Evolutionary conservation across 2,888 invertebrate species (phyloP).

Genomic region (Ryuthela nishihirai): DNA sequence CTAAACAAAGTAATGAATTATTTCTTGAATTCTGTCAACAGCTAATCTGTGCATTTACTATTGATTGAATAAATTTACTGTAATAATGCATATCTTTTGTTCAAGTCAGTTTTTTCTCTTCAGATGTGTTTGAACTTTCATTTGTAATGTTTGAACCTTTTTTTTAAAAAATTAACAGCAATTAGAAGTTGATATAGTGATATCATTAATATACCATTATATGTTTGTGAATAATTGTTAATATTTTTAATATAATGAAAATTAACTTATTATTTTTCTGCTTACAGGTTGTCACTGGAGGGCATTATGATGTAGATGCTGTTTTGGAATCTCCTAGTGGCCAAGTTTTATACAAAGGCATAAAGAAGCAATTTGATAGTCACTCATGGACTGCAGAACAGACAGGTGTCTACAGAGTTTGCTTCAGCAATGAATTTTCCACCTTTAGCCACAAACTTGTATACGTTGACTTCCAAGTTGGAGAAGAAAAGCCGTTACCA

Average conservation of each 20-base stretch:
- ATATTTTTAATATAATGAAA: neutral
- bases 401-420: conserved; percentile 75
- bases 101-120: too few species aligned
- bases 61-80: too few species aligned
- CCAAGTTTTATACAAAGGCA: conserved; percentile 82
- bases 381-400: conserved; percentile 74
- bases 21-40: too few species aligned
- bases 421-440: conserved; percentile 99
- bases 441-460: conserved; percentile 98
- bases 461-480: conserved; percentile 96
- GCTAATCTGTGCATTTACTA: too few species aligned
- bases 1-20: too few species aligned
- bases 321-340: conserved; percentile 80
- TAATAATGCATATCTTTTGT: too few species aligned
- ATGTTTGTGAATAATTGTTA: neutral
- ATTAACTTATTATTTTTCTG: conserved; percentile 13
- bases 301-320: conserved; percentile 97
- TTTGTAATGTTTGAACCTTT: too few species aligned
- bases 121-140: too few species aligned
- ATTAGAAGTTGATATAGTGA: neutral
- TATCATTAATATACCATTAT: neutral
- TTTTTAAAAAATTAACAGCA: too few species aligned
- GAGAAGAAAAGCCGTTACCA: conserved; percentile 73
- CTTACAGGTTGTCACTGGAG: conserved; percentile 92
- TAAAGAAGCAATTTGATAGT: conserved; percentile 93